These are phyloP conservation scores for Ophioninae sp. DNA, from an alignment of 2,888 invertebrate species.

Conservation along the genomic window DNA sequence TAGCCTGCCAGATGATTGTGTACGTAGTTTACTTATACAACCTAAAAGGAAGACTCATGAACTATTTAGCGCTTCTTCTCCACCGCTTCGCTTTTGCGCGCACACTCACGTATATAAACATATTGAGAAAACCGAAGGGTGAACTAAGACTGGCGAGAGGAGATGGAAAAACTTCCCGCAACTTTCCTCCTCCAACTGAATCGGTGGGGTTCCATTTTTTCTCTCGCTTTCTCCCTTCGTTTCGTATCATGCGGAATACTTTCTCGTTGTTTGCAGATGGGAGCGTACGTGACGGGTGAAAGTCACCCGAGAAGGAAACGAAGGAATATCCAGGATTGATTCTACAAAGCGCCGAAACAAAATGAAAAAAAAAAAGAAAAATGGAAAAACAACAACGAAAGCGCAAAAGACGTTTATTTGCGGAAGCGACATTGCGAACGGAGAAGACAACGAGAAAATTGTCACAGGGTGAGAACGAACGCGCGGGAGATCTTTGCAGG, in stretches of 20 bases:
- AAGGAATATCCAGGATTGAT: conserved; percentile 32
- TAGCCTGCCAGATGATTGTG: conserved; percentile 57
- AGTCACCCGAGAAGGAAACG: background rate
- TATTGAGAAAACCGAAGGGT: conserved; percentile 4
- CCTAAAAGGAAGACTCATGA: conserved; percentile 48
- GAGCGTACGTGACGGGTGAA: conserved; percentile 12
- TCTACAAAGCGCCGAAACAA: conserved; percentile 32
- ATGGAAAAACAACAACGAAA: too few relatives aligned
- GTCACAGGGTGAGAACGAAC: conserved; percentile 7
- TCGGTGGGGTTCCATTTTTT: conserved; percentile 6
- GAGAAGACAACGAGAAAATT: background rate
- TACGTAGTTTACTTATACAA: conserved; percentile 55
- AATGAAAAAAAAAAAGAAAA: background rate
- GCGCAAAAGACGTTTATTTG: conserved; percentile 2
- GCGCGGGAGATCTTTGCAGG: conserved; percentile 26
- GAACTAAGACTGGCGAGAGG: conserved; percentile 34
- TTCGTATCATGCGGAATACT: conserved; percentile 20
- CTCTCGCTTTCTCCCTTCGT: conserved; percentile 15
- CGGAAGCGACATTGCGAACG: background rate
- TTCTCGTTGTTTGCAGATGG: conserved; percentile 10
- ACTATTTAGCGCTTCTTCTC: conserved; percentile 56
- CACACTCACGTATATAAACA: background rate
- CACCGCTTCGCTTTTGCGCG: conserved; percentile 34
- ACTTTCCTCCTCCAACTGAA: conserved; percentile 18
- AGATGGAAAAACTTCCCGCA: conserved; percentile 44